phyloP scores from a whole-genome alignment of 1,140 invertebrate genomes.

The Drosophila malerkotliana region DNA sequence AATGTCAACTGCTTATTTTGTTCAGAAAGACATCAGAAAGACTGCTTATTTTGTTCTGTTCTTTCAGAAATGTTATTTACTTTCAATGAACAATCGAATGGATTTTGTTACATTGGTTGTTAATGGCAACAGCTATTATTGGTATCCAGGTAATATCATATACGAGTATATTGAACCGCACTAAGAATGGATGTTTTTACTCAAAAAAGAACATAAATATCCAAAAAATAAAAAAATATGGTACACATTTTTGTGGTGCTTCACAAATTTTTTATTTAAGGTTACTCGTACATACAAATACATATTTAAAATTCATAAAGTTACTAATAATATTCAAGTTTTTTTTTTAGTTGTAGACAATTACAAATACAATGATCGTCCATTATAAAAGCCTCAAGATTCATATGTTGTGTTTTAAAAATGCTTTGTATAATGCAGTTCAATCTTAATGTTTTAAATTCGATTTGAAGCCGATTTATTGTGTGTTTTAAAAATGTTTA shows the following conservation, averaged over 20 bases:
- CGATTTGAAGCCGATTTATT: constrained; percentile 2
- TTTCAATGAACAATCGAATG: constrained; percentile 41
- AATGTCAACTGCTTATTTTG: constrained; percentile 4
- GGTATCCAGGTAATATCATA: neutral
- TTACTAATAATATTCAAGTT: constrained; percentile 1
- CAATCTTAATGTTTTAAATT: constrained; percentile 4
- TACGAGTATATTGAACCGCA: neutral
- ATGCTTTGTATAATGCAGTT: constrained; percentile 6
- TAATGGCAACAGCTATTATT: constrained; percentile 27
- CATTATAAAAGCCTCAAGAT: constrained; percentile 5
- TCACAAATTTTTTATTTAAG: constrained; percentile 1
- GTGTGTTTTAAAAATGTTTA: neutral
- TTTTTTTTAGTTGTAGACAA: constrained; percentile 2
- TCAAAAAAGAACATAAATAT: neutral
- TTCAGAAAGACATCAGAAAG: no score
- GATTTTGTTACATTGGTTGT: constrained; percentile 14
- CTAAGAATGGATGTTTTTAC: neutral
- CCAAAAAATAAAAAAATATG: neutral
- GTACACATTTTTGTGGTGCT: neutral
- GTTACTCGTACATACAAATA: constrained; percentile 1
- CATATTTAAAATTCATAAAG: constrained; percentile 5
- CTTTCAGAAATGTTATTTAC: constrained; percentile 36
- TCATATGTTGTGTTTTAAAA: constrained; percentile 1
- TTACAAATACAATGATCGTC: neutral
- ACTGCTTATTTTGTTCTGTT: constrained; percentile 24